Evolutionary conservation across 2,888 invertebrate genomes (phyloP), one percentile per base, ranked within the genome.

Genomic region (Callyntrura guangdongensis): DNA sequence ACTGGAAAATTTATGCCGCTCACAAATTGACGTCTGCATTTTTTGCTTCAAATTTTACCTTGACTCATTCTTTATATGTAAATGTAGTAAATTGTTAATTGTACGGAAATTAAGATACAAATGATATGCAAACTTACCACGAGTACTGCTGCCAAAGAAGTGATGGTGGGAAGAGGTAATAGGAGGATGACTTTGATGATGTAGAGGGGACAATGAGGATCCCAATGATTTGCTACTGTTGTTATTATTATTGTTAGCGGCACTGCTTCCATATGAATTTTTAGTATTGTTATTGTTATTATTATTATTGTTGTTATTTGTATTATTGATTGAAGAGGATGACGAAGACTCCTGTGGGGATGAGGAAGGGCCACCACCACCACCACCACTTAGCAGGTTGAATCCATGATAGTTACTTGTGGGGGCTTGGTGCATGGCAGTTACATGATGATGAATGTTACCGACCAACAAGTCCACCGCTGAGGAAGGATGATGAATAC

Each of bases 61-160:
- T 36, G 36, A 36, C 6, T 36, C n/a, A n/a, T n/a, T n/a, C n/a
- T n/a, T n/a, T n/a, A n/a, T n/a, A n/a, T n/a, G n/a, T n/a, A n/a
- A n/a, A n/a, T n/a, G n/a, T n/a, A n/a, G n/a, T n/a, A n/a, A n/a
- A n/a, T n/a, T n/a, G n/a, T n/a, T n/a, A n/a, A n/a, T n/a, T n/a
- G n/a, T n/a, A n/a, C n/a, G n/a, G n/a, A n/a, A n/a, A n/a, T n/a
- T n/a, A n/a, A n/a, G n/a, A n/a, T n/a, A 36, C 36, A 36, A 36
- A 36, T 36, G 36, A 45, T 53, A 14, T 47, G 20, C 5, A 49
- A 17, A 45, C 89, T 89, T 89, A 89, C 89, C 89, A 64, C 89
- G 84, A n/a, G 89, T 64, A 45, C 89, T 89, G 22, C 89, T 84
- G 5, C 89, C 89, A 67, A 89, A 89, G 22, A 89, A 84, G 53